phyloP scores from a whole-genome alignment of 2,113 vertebrate genomes.

The Centropristis striata region DNA sequence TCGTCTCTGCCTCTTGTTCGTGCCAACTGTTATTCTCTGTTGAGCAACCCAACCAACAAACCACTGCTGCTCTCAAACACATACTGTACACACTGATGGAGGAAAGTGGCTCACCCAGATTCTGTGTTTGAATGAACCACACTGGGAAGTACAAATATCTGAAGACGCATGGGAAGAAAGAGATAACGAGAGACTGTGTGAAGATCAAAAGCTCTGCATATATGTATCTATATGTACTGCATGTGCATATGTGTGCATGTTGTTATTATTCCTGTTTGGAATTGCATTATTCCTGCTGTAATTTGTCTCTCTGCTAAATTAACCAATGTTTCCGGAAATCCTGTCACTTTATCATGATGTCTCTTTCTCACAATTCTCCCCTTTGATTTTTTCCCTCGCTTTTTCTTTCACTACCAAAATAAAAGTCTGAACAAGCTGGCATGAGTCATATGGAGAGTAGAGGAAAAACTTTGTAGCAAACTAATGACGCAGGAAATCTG shows the following conservation, averaged over 20 bases:
- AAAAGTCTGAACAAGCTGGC: background rate
- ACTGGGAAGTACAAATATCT: constrained; percentile 25
- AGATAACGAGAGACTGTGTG: background rate
- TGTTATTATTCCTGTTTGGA: background rate
- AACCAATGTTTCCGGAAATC: background rate
- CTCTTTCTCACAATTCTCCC: background rate
- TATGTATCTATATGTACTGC: background rate
- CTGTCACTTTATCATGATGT: background rate
- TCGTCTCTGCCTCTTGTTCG: constrained; percentile 32
- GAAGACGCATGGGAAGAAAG: background rate
- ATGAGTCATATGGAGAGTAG: background rate
- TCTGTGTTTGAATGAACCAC: constrained; percentile 28
- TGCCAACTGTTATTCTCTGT: constrained; percentile 54
- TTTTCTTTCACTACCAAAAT: background rate
- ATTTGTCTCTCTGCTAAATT: constrained; percentile 27
- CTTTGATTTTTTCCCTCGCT: background rate
- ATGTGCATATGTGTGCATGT: constrained; percentile 3
- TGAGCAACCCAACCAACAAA: constrained; percentile 49
- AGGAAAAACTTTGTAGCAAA: background rate
- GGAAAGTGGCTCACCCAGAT: constrained; percentile 28
- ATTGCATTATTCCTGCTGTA: constrained; percentile 3
- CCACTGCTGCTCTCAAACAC: constrained; percentile 5
- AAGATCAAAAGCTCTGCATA: constrained; percentile 13
- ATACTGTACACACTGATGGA: constrained; percentile 12
- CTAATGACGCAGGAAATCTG: background rate